phyloP scores from a whole-genome alignment of 1,140 invertebrate genomes.

The Periplaneta americana region DNA sequence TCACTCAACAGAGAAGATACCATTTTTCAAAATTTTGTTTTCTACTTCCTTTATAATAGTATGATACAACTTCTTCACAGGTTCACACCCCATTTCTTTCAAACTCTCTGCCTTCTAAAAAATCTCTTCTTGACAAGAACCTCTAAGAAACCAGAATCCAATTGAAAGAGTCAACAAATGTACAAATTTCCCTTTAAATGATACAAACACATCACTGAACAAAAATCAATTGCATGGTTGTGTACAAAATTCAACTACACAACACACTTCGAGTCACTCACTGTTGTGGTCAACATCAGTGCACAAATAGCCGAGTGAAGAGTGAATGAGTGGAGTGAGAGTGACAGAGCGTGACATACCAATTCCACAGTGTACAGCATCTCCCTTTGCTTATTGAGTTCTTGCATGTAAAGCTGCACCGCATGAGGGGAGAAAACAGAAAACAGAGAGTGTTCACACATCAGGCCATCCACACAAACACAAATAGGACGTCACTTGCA shows the following conservation, averaged over 20 bases:
- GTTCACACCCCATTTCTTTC: too few relatives aligned
- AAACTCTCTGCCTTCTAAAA: too few relatives aligned
- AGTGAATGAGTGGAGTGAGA: neutral
- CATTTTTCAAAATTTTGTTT: too few relatives aligned
- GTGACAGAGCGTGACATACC: conserved; percentile 48
- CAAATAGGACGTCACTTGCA: conserved; percentile 2
- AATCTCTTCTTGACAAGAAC: too few relatives aligned
- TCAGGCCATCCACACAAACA: conserved; percentile 15
- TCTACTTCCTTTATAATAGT: too few relatives aligned
- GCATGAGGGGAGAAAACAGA: conserved; percentile 21
- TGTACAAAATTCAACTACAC: neutral
- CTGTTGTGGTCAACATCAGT: neutral
- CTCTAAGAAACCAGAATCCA: too few relatives aligned
- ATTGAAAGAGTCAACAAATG: too few relatives aligned
- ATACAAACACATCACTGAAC: neutral
- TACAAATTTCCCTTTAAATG: too few relatives aligned
- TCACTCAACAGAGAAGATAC: too few relatives aligned
- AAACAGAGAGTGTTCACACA: conserved; percentile 14
- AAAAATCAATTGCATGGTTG: too few relatives aligned
- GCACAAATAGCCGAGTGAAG: neutral
- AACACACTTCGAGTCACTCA: neutral
- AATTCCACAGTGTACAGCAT: conserved; percentile 78
- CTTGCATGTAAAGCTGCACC: conserved; percentile 73
- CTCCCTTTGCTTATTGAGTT: conserved; percentile 82
- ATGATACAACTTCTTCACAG: too few relatives aligned